These are phyloP conservation scores for Anolis carolinensis DNA, from an alignment of 2,113 vertebrate species.

Conservation along the genomic window DNA sequence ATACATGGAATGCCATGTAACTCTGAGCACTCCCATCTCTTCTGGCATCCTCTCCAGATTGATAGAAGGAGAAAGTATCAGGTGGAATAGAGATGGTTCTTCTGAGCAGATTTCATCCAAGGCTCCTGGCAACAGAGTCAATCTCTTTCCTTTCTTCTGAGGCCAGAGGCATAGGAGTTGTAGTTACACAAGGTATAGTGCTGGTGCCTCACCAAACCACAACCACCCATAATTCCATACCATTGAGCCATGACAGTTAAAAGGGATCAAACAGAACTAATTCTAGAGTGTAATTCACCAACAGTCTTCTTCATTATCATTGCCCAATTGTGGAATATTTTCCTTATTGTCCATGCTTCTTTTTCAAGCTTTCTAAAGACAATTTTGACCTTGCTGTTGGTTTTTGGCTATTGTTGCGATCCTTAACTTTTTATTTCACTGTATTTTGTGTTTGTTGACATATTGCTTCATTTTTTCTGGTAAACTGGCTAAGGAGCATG, in stretches of 20 bases:
- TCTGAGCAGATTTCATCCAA: not conserved
- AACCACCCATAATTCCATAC: no score
- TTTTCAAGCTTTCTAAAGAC: not conserved
- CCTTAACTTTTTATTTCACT: not conserved
- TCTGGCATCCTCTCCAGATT: no score
- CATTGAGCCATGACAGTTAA: no score
- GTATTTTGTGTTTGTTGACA: not conserved
- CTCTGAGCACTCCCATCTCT: no score
- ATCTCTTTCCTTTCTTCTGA: not conserved
- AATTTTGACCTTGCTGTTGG: not conserved
- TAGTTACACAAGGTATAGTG: no score
- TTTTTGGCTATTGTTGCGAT: not conserved
- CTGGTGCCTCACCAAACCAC: no score
- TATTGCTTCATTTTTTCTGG: not conserved
- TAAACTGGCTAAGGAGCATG: not conserved
- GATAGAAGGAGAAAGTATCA: no score
- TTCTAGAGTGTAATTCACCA: no score
- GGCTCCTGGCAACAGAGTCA: no score
- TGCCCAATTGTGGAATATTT: not conserved
- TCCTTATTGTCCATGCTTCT: not conserved
- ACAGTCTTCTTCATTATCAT: not conserved
- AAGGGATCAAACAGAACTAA: no score
- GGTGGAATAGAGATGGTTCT: not conserved
- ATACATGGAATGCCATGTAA: no score
- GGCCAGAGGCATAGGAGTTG: no score